Evolutionary conservation across 2,888 invertebrate genomes (phyloP).

Genomic region (Noctuana brunneofusca): DNA sequence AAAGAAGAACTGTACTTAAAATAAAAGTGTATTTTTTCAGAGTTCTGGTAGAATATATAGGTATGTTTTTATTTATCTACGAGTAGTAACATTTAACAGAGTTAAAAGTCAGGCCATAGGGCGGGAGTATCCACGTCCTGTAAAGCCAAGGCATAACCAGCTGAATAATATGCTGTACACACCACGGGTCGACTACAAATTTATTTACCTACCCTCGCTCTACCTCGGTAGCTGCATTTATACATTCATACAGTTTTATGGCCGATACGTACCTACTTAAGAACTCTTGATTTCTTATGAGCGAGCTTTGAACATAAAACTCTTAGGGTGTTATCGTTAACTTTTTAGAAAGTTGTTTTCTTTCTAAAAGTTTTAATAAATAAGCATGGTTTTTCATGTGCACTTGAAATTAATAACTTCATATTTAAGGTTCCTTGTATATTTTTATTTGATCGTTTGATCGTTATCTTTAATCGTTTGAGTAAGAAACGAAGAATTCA

Average conservation of each 20-base stretch:
- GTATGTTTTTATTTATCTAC: background rate
- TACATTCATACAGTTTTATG: background rate
- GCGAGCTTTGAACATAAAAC: background rate
- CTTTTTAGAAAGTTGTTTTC: background rate
- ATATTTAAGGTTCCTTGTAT: background rate
- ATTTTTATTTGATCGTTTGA: no score
- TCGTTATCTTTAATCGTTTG: background rate
- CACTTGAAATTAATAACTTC: background rate
- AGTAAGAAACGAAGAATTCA: background rate
- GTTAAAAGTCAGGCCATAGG: constrained; percentile 46
- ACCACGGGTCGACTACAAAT: constrained; percentile 47
- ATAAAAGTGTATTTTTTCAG: no score
- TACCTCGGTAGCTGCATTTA: background rate
- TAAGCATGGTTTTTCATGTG: background rate
- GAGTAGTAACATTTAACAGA: background rate
- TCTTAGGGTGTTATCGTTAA: background rate
- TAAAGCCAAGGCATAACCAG: constrained; percentile 31
- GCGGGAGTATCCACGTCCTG: constrained; percentile 38
- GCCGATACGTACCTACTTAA: background rate
- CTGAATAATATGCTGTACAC: constrained; percentile 42
- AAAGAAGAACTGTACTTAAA: no score
- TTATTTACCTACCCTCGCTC: constrained; percentile 38
- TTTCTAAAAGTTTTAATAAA: background rate
- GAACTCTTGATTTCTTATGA: no score
- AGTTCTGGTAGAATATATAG: no score